These are phyloP conservation scores for Sebastes fasciatus DNA, from an alignment of 2,113 vertebrate species.

Conservation along the genomic window DNA sequence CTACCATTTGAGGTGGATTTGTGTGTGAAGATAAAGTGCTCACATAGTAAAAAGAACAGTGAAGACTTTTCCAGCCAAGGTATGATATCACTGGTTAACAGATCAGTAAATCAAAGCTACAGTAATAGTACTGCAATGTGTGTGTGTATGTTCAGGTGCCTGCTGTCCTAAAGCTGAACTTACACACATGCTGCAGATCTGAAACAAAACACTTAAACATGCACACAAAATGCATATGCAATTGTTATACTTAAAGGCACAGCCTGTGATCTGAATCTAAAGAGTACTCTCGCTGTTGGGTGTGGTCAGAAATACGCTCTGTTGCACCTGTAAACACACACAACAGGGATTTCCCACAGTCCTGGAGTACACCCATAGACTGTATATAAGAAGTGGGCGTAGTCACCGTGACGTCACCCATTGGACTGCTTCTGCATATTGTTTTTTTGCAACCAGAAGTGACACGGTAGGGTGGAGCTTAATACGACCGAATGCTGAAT, in stretches of 20 bases:
- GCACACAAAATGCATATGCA: neutral
- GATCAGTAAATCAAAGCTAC: conserved; percentile 4
- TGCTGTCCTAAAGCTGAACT: conserved; percentile 15
- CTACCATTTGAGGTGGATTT: conserved; percentile 9
- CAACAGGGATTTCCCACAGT: neutral
- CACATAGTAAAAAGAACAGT: conserved; percentile 40
- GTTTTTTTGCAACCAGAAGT: no score
- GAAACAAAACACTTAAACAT: neutral
- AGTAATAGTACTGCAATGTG: neutral
- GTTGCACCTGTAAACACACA: neutral
- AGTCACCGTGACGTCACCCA: no score
- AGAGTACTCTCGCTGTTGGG: neutral
- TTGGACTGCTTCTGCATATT: no score
- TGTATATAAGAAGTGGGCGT: no score
- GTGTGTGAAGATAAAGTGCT: conserved; percentile 52
- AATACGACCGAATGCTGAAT: no score
- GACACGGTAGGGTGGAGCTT: no score
- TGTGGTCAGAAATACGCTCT: neutral
- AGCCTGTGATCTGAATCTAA: no score
- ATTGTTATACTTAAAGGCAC: neutral
- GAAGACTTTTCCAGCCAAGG: conserved; percentile 23
- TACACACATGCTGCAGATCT: neutral
- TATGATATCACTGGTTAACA: conserved; percentile 7
- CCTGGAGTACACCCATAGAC: no score
- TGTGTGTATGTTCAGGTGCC: conserved; percentile 15